Evolutionary conservation across 2,113 vertebrate species (phyloP).

Genomic region (Oostethus manadensis): DNA sequence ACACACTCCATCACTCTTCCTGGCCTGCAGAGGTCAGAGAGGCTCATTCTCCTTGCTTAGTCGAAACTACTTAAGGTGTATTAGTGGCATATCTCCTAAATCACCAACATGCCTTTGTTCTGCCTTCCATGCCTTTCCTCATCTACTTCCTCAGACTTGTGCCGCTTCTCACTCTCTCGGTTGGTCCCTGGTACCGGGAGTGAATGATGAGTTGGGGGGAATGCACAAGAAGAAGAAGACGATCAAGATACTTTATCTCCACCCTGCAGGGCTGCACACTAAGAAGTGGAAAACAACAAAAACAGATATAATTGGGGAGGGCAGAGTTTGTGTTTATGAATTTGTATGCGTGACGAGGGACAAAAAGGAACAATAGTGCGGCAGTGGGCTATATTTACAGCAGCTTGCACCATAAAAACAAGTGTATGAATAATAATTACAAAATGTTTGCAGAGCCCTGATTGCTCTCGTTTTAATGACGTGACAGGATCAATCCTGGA

Average conservation of each 20-base stretch:
- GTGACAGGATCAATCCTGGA: slow-evolving; percentile 23
- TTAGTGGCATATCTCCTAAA: slow-evolving; percentile 9
- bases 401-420: slow-evolving; percentile 8
- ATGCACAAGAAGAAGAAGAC: slow-evolving; percentile 3
- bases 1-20: slow-evolving; percentile 27
- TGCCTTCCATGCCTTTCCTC: slow-evolving; percentile 25
- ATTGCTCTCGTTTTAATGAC: slow-evolving; percentile 10
- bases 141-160: slow-evolving; percentile 17
- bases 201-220: slow-evolving; percentile 21
- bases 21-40: slow-evolving; percentile 28
- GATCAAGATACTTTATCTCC: slow-evolving; percentile 39
- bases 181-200: slow-evolving; percentile 24
- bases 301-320: slow-evolving; percentile 17
- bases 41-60: slow-evolving; percentile 31
- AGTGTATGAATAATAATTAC: slow-evolving; percentile 45
- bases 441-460: slow-evolving; percentile 31
- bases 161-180: slow-evolving; percentile 14
- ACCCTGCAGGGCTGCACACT: slow-evolving; percentile 38
- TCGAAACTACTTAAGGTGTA: slow-evolving; percentile 28
- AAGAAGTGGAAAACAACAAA: slow-evolving; percentile 24
- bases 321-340: slow-evolving; percentile 14
- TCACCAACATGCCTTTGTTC: slow-evolving; percentile 32
- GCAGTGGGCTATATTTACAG: slow-evolving; percentile 28
- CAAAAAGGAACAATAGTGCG: not conserved
- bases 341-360: slow-evolving; percentile 3